Base-by-base conservation (phyloP, 1,140 invertebrate species). In the Tigriopus japonicus region DNA sequence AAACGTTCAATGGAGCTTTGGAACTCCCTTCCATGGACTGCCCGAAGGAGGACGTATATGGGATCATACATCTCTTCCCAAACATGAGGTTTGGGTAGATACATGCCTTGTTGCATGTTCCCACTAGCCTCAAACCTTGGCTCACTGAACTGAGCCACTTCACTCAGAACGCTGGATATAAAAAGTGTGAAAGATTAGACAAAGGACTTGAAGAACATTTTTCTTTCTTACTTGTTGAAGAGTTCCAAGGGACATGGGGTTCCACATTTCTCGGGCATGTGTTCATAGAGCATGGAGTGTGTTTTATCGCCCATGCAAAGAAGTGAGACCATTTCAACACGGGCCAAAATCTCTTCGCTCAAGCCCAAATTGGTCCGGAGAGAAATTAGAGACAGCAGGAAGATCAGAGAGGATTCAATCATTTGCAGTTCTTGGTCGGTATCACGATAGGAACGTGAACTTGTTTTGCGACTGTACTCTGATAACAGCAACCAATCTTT, bases 31-130 rank as follows among this genome's bases (percentile, higher is more conserved):
- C 88, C 74, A 72, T 96, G 89, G 1, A 95, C 86, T 23, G 89
- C 88, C 67, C 93, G 75, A 1, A 94, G 73, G 19, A 92, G 74
- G 6, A 94, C 86, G 71, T 94, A 88, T 52, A 98, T 78, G 1
- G 93, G 93, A 75, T 97, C 89, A 70, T 91, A 98, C 65, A 91
- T 80, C 59, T 82, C 77, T 68, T 91, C 82, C 92, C 92, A 97
- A 21, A 96, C 84, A 21, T 78, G 74, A 40, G 84, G 76, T 71
- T 87, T 87, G 10, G 91, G 91, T 45, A 85, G 83, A 72, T 95
- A 97, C 74, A 90, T 85, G 13, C 92, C 92, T 71, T 97, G 91
- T 67, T 92, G 85, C 76, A 95, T 82, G 63, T 85, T 71, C 64
- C 82, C 85, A 68, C 81, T 81, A 0, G 80, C 76, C 68, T 87